Evolutionary conservation across 2,888 invertebrate species (phyloP), one percentile per base, ranked within the genome.

Genomic region (Coleophora deauratella): DNA sequence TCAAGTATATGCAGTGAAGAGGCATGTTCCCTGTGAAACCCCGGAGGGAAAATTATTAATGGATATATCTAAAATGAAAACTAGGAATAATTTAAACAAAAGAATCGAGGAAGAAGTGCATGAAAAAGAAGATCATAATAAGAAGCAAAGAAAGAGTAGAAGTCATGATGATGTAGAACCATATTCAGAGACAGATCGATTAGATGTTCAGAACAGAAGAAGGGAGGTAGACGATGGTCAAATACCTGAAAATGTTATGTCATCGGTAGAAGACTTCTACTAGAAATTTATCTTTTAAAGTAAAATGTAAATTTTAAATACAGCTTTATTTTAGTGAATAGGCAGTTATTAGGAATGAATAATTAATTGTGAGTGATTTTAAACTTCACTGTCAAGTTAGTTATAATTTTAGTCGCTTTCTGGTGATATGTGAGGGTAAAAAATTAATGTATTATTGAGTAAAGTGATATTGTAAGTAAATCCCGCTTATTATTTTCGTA

Each of bases 221-320:
- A 59, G 69, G 12, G 62, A 74, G 38, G 50, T 62, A 3, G 73
- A 77, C 32, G 60, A 61, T 45, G 59, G 62, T 11, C 63, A 72
- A 39, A 47, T 67, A 35, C 55, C 66, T 6, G 77, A 78, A 45
- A 69, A 63, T 53, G 65, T 66, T 31, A 70, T 72, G 67, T 55
- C 70, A 1, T 78, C 78, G 1, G 57, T 74, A 45, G 77, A 78
- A 52, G 72, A 77, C 21, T 40, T 65, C 34, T 63, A 58, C 37
- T 56, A 43, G 48, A n/a, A 1, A 10, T 11, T 31, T 9, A 31
- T 9, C 9, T 21, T 21, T 3, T 21, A n/a, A 6, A 21, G 21
- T 21, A 21, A 3, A 6, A 21, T 21, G 21, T 21, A 21, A 6
- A 21, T 21, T 4, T n/a, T n/a, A n/a, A n/a, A n/a, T n/a, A n/a